phyloP scores from a whole-genome alignment of 2,797 vertebrate species.

The Chelon labrosus region DNA sequence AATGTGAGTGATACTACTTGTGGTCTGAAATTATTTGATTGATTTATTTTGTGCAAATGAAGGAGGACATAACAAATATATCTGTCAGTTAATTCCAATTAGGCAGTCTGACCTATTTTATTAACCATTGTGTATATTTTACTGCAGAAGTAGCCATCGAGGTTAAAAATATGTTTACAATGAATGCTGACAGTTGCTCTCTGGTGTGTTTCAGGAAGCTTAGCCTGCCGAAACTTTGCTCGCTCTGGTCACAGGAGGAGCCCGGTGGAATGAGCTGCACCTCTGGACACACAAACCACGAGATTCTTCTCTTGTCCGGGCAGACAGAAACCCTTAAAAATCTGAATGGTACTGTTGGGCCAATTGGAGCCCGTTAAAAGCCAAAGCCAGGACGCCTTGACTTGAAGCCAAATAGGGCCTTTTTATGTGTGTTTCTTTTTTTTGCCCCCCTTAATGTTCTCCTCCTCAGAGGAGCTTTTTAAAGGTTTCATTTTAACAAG shows the following conservation, averaged over 20 bases:
- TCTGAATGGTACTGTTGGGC: slow-evolving; percentile 63
- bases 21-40: slow-evolving; percentile 7
- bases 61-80: slow-evolving; percentile 5
- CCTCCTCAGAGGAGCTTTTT: slow-evolving; percentile 73
- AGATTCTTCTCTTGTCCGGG: slow-evolving; percentile 54
- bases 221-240: slow-evolving; percentile 88
- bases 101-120: neutral
- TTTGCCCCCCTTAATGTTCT: slow-evolving; percentile 17
- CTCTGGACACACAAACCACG: slow-evolving; percentile 38
- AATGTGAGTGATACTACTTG: slow-evolving; percentile 16
- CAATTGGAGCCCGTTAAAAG: slow-evolving; percentile 60
- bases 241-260: slow-evolving; percentile 89
- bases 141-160: neutral
- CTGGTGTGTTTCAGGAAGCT: slow-evolving; percentile 85
- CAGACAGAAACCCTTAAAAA: slow-evolving; percentile 54
- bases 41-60: slow-evolving; percentile 12
- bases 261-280: slow-evolving; percentile 87
- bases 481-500: slow-evolving; percentile 75
- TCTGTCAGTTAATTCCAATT: slow-evolving; percentile 6
- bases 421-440: slow-evolving; percentile 64
- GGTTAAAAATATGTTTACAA: neutral
- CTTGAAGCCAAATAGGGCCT: slow-evolving; percentile 82
- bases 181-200: slow-evolving; percentile 13
- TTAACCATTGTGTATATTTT: neutral
- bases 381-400: slow-evolving; percentile 80